Percentiles rank a stretch among this genome's conserved stretches.
Evolutionary conservation across 2,797 vertebrate genomes (phyloP).

Genomic region (Simalia tracyae): DNA sequence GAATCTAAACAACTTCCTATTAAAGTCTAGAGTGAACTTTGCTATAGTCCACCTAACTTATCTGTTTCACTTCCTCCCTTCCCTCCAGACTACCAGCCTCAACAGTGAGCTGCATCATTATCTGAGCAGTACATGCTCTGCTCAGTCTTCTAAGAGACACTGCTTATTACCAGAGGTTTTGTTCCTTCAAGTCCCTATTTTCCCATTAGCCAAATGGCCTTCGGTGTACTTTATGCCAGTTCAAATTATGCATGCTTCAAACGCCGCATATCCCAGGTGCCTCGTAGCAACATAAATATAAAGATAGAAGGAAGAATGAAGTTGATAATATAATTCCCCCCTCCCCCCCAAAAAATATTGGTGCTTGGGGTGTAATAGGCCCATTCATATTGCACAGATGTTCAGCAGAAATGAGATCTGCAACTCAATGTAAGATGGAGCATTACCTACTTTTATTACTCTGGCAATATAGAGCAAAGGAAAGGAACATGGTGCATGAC

Average conservation of each 20-base stretch:
- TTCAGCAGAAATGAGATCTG: slow-evolving; percentile 57
- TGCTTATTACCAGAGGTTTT: slow-evolving; percentile 42
- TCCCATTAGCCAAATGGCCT: slow-evolving; percentile 35
- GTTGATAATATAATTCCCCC: slow-evolving; percentile 43
- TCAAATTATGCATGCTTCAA: slow-evolving; percentile 50
- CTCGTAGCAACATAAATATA: slow-evolving; percentile 56
- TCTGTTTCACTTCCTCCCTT: not conserved
- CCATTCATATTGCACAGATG: slow-evolving; percentile 55
- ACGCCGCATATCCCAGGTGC: slow-evolving; percentile 38
- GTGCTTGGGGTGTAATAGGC: slow-evolving; percentile 50
- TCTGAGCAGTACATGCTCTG: not conserved
- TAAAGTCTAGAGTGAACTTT: not conserved
- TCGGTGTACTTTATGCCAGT: slow-evolving; percentile 47
- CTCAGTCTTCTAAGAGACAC: slow-evolving; percentile 37
- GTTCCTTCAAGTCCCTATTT: slow-evolving; percentile 46
- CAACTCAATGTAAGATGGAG: slow-evolving; percentile 40
- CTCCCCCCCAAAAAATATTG: slow-evolving; percentile 32
- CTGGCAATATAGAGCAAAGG: slow-evolving; percentile 24
- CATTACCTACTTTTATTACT: slow-evolving; percentile 57
- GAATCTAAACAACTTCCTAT: not conserved
- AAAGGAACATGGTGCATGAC: slow-evolving; percentile 30
- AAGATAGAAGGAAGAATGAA: slow-evolving; percentile 53
- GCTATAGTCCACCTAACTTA: not conserved
- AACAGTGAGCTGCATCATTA: not conserved
- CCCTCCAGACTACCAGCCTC: not conserved